These are phyloP conservation scores for Pagetopsis macropterus DNA, from an alignment of 2,797 vertebrate genomes.

Conservation along the genomic window DNA sequence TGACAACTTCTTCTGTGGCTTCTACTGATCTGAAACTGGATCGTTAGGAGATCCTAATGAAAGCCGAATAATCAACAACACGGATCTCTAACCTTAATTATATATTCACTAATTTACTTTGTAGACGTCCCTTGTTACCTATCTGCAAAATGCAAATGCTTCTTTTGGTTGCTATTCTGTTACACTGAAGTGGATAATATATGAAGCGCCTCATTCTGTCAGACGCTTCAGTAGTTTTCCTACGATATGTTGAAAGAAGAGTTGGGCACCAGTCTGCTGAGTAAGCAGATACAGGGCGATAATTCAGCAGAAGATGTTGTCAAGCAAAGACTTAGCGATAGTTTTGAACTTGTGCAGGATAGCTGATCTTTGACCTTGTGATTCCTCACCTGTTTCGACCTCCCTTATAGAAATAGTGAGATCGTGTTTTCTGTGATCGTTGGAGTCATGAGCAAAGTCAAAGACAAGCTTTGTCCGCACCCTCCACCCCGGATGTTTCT, in stretches of 20 bases:
- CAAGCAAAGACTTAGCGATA: background rate
- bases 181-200: conserved; percentile 16
- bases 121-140: too few relatives aligned
- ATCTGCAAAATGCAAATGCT: background rate
- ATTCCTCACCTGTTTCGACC: conserved; percentile 20
- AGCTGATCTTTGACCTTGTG: conserved; percentile 45
- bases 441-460: background rate
- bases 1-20: background rate
- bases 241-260: conserved; percentile 12
- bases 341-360: conserved; percentile 25
- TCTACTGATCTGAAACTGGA: conserved; percentile 39
- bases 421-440: conserved; percentile 10
- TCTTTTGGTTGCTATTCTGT: background rate
- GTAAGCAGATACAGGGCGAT: conserved; percentile 6
- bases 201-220: conserved; percentile 14
- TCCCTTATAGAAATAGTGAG: conserved; percentile 1
- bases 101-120: background rate
- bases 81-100: too few relatives aligned
- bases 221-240: conserved; percentile 28
- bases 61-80: background rate
- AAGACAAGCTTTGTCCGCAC: conserved; percentile 33
- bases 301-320: background rate
- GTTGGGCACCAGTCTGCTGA: background rate
- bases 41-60: background rate
- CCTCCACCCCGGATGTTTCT: conserved; percentile 15